Evolutionary conservation across 2,888 invertebrate species (phyloP), one percentile per base, ranked within the genome.

Genomic region (Caenorhabditis becei): DNA sequence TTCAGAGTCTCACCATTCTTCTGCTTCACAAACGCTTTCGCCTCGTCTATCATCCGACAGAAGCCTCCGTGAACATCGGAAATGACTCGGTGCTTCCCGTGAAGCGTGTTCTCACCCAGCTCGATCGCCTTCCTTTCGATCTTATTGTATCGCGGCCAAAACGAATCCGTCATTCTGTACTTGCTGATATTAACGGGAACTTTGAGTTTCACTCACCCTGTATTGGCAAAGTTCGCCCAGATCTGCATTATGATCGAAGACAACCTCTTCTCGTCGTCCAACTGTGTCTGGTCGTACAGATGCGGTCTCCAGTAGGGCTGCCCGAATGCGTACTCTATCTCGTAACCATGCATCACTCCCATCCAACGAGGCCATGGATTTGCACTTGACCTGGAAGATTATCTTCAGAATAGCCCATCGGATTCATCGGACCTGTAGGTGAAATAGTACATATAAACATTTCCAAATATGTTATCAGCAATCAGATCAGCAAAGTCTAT

Each of bases 321-420:
- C 2, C 98, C 98, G 91, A 98, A 97, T 87, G 97, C 95, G 92
- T 97, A 98, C 92, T 96, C 96, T 91, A 98, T 96, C 93, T 98
- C 98, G 91, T 98, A 97, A 0, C 96, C 98, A 89, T 98, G 98
- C 94, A 98, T 94, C 81, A 97, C 97, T 0, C 98, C 98, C 97
- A 97, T 97, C 97, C 98, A 98, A 91, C 95, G 94, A 28, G 97
- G 97, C 98, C 98, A 98, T 49, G 96, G 94, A 90, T 96, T 96
- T 63, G 95, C 95, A 5, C 91, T 87, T 18, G 92, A 89, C 47
- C 90, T 88, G 62, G 2, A 74, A 74, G 24, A 20, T 62, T 32
- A 32, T 32, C 32, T 32, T 32, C 10, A 32, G 41, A 41, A 14
- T 41, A n/a, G n/a, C n/a, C n/a, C n/a, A n/a, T n/a, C n/a, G n/a